Evolutionary conservation across 1,140 invertebrate species (phyloP).

Genomic region (Drosophila lini): DNA sequence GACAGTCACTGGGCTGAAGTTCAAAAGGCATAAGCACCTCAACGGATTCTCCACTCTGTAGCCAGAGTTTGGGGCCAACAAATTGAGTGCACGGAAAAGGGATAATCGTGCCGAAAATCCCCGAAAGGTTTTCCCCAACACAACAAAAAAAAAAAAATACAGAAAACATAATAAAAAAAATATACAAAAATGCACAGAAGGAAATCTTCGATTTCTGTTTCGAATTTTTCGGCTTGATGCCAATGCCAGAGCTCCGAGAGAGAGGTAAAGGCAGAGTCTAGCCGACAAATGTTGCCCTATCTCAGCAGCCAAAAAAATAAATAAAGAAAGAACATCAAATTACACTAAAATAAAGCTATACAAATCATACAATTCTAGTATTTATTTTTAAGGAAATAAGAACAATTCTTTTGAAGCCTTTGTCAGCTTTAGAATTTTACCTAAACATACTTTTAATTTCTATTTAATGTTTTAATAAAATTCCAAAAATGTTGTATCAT

Average conservation of each 20-base stretch:
- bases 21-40: slow-evolving; percentile 70
- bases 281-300: slow-evolving; percentile 22
- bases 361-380: not conserved
- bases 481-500: too few species aligned
- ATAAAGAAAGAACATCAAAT: not conserved
- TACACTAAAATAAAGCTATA: not conserved
- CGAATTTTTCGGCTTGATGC: slow-evolving; percentile 23
- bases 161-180: slow-evolving; percentile 15
- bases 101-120: slow-evolving; percentile 72
- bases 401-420: not conserved
- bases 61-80: slow-evolving; percentile 33
- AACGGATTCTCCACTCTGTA: slow-evolving; percentile 40
- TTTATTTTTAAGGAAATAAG: too few species aligned
- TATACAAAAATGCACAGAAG: slow-evolving; percentile 6
- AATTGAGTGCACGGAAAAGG: slow-evolving; percentile 75
- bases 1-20: slow-evolving; percentile 43
- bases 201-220: slow-evolving; percentile 47
- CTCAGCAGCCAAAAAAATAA: slow-evolving; percentile 14
- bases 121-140: slow-evolving; percentile 52
- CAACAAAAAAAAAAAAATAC: not conserved
- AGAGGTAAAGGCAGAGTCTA: slow-evolving; percentile 31
- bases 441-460: not conserved
- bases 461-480: not conserved
- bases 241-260: slow-evolving; percentile 43
- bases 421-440: not conserved